Base-by-base conservation (phyloP, 2,113 vertebrate species). In the Oreotrochilus melanogaster region DNA sequence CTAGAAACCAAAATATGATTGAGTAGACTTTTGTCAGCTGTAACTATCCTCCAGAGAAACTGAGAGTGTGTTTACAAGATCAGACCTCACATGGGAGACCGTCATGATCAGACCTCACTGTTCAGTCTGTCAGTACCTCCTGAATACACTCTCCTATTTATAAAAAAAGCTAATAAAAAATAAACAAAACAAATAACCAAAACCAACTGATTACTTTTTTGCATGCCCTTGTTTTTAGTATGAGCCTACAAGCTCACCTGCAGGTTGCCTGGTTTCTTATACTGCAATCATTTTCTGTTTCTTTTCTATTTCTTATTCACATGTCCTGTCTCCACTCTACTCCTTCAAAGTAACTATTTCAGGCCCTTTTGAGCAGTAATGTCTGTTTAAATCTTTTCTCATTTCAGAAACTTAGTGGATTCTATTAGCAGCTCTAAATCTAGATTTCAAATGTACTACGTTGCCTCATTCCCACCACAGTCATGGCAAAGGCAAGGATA, bases 301-400 rank as follows among this genome's bases (percentile, higher is more conserved):
- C 16, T 60, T 60, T 65, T 33, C 51, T 19, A 1, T 75, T 83
- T 86, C 24, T 62, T 71, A 15, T 78, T 30, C 2, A 1, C 2
- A 1, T 9, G 11, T 73, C 21, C 9, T 17, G 37, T 60, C 23
- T 5, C 3, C 0, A 18, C 10, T 4, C 14, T 11, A 10, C 10
- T 14, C 12, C 18, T 30, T 60, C 50, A 23, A 25, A 62, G 27
- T 62, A 58, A 33, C 9, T 86, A 25, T 86, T 88, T 92, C 35
- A 79, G 37, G 33, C 23, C 5, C 27, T 66, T 93, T 65, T 58
- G 43, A 67, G 10, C 28, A 89, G 48, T 33, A 67, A 39, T 86
- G 84, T 73, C 12, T 51, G 12, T 88, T 81, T 75, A 89, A 45
- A 48, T 78, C 24, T 60, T 80, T 71, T 37, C 2, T 3, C 4